These are phyloP conservation scores for Monopterus albus DNA, from an alignment of 2,113 vertebrate genomes.

Conservation along the genomic window DNA sequence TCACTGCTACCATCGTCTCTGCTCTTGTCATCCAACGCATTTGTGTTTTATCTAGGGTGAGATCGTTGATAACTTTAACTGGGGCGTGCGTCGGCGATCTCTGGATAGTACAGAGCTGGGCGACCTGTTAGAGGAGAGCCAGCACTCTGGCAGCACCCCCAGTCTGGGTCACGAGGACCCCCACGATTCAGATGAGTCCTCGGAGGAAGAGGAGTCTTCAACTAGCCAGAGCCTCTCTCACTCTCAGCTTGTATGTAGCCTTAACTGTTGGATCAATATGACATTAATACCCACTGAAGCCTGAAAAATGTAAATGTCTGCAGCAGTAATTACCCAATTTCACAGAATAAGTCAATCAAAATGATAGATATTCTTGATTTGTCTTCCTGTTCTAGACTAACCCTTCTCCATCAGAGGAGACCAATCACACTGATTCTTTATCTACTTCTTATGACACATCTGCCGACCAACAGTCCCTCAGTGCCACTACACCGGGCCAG, in stretches of 20 bases:
- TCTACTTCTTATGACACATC: constrained; percentile 89
- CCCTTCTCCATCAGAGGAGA: constrained; percentile 94
- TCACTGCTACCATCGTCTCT: neutral
- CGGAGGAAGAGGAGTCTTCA: constrained; percentile 94
- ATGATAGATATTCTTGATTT: constrained; percentile 7
- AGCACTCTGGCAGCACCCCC: constrained; percentile 93
- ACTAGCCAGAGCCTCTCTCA: constrained; percentile 95
- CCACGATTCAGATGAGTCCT: constrained; percentile 96
- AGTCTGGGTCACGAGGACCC: constrained; percentile 90
- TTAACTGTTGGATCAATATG: constrained; percentile 19
- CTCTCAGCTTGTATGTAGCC: constrained; percentile 88
- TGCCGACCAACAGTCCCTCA: constrained; percentile 85
- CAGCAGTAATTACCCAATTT: neutral
- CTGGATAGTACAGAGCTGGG: constrained; percentile 97
- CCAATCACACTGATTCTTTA: constrained; percentile 89
- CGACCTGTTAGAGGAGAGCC: constrained; percentile 94
- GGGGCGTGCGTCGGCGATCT: constrained; percentile 96
- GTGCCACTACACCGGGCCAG: constrained; percentile 85
- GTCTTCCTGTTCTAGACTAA: constrained; percentile 86
- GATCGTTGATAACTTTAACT: constrained; percentile 98
- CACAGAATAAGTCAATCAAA: neutral
- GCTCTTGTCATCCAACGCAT: constrained; percentile 32
- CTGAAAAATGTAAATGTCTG: neutral
- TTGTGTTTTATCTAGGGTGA: constrained; percentile 88
- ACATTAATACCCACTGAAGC: neutral